Evolutionary conservation across 2,888 invertebrate genomes (phyloP), one percentile per base, ranked within the genome.

Genomic region (Lordiphosa andalusiaca): DNA sequence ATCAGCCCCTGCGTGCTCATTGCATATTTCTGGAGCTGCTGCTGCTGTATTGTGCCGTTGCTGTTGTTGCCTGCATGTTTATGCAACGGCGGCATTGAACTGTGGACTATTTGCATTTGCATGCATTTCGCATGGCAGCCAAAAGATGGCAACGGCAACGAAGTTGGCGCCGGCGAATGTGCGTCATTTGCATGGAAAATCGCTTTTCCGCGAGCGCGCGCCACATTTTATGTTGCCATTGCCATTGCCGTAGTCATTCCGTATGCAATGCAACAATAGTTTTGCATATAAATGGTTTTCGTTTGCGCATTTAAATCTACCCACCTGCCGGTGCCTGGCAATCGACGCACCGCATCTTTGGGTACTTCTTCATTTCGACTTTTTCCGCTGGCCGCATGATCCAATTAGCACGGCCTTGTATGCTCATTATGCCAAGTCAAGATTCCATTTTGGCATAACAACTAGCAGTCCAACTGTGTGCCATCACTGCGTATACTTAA

Each of bases 211-310:
- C 53, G 58, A 44, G 39, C 54, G 53, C 58, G 61, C 63, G 50
- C 56, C 49, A 54, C 67, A 67, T 73, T 76, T 71, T 69, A 68
- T 67, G 58, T 37, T 62, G 66, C 50, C 57, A 46, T 50, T 37
- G 61, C 38, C 33, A 51, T 56, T 23, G 25, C 56, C 42, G 37
- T 80, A 80, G 68, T 72, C 75, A 82, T 86, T 86, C 75, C 46
- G 82, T 77, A 86, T 86, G 86, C 83, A 69, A 72, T 73, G 82
- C 73, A 86, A 84, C 76, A 86, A 87, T 81, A 86, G 84, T 86
- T 86, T 87, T 86, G 86, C 86, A 87, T 86, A 86, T 84, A 86
- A 86, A 86, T 86, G 73, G 82, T 73, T 84, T 86, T 85, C 76
- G 77, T 82, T 85, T 70, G 83, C 70, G 85, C 84, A 86, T 85